Evolutionary conservation across 2,113 vertebrate species (phyloP).

Genomic region (Cyprinodon variegatus): DNA sequence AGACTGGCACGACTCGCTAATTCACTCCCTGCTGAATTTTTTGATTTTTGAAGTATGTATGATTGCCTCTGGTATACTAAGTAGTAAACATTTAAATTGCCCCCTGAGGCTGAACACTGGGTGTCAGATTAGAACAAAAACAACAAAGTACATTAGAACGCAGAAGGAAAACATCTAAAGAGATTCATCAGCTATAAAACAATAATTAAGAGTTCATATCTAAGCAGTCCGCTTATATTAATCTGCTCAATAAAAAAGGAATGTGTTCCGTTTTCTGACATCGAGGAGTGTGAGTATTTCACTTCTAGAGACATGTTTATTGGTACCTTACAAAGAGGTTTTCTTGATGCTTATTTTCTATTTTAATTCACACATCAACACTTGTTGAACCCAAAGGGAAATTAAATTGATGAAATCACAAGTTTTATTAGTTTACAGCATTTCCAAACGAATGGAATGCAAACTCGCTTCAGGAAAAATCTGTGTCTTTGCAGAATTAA

Average conservation of each 20-base stretch:
- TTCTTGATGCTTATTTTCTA: constrained; percentile 28
- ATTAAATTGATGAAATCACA: constrained; percentile 12
- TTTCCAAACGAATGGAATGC: constrained; percentile 36
- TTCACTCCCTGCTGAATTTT: constrained; percentile 46
- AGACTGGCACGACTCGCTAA: constrained; percentile 21
- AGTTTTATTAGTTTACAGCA: constrained; percentile 30
- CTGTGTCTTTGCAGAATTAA: constrained; percentile 43
- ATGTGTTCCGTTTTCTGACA: too few relatives aligned
- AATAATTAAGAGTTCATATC: not conserved
- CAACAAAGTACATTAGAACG: constrained; percentile 19
- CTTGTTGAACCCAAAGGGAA: too few relatives aligned
- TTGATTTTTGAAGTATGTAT: constrained; percentile 49
- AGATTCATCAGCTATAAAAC: not conserved
- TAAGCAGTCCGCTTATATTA: not conserved
- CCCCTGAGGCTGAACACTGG: constrained; percentile 39
- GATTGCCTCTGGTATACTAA: constrained; percentile 44
- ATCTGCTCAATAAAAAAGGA: not conserved
- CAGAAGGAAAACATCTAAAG: not conserved
- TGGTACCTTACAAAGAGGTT: constrained; percentile 3
- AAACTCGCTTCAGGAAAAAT: constrained; percentile 40
- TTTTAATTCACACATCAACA: constrained; percentile 19
- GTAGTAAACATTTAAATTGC: constrained; percentile 59
- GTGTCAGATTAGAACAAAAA: constrained; percentile 19
- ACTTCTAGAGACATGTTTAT: not conserved
- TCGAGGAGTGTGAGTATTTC: too few relatives aligned